Percentiles rank a stretch among this genome's conserved stretches.
phyloP scores from a whole-genome alignment of 2,113 vertebrate genomes.

The Sorex araneus region DNA sequence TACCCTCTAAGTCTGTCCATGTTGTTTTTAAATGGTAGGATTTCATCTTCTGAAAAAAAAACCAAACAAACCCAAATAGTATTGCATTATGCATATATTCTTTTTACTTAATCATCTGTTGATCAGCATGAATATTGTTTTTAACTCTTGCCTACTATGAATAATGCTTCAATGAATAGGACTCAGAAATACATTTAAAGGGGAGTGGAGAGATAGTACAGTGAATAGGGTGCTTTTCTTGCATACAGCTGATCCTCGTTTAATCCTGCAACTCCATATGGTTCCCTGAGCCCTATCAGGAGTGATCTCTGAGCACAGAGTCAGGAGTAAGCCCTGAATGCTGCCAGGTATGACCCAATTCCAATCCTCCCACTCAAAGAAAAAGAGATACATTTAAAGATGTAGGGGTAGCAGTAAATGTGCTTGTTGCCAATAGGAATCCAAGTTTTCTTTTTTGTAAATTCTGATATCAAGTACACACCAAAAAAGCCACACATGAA shows the following conservation, averaged over 20 bases:
- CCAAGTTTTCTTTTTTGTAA: not conserved
- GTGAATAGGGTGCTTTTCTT: too few species aligned
- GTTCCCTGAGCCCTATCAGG: too few species aligned
- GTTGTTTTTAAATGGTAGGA: not conserved
- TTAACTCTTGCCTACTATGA: not conserved
- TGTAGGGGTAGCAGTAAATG: not conserved
- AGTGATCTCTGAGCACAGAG: too few species aligned
- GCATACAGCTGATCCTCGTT: too few species aligned
- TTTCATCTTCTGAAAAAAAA: not conserved
- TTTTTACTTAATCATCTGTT: not conserved
- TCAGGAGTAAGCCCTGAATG: too few species aligned
- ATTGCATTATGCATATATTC: not conserved
- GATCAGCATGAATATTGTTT: not conserved
- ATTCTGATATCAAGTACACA: constrained; percentile 29
- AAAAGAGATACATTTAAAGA: constrained; percentile 10
- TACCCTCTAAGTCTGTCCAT: not conserved
- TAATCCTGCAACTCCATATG: too few species aligned
- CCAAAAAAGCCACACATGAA: constrained; percentile 16
- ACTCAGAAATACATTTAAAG: not conserved
- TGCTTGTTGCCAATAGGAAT: constrained; percentile 38
- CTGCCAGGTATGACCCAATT: too few species aligned
- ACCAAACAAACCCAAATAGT: not conserved
- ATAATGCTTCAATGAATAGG: not conserved
- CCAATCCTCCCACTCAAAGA: too few species aligned
- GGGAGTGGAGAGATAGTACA: too few species aligned